Conservation (phyloP, 2,888 invertebrate genomes). For the Pandemis heparana region DNA sequence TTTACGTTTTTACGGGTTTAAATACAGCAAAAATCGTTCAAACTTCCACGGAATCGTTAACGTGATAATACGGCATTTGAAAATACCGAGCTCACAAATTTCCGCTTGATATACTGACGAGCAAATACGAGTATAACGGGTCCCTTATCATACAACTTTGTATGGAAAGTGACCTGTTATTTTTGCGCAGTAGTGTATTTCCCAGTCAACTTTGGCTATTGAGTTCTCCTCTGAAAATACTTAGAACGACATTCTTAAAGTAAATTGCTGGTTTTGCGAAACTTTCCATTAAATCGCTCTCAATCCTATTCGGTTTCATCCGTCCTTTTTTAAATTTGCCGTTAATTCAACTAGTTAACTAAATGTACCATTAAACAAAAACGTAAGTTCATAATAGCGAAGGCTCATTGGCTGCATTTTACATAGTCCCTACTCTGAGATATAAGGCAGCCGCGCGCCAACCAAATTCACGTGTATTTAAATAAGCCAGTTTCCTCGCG, state of each 20-base stretch:
- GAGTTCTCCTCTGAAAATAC: conserved; percentile 7
- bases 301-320: not conserved
- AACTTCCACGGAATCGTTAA: not conserved
- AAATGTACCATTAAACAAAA: not conserved
- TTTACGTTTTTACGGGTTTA: no score
- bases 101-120: no score
- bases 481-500: no score
- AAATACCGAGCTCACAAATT: not conserved
- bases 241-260: not conserved
- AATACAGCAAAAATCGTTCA: not conserved
- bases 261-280: not conserved
- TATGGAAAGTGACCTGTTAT: no score
- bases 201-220: conserved; percentile 10
- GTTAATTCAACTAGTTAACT: not conserved
- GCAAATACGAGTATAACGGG: no score
- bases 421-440: no score
- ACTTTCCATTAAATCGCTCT: not conserved
- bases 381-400: no score
- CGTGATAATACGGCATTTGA: not conserved
- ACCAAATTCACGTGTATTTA: no score
- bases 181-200: no score
- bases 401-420: no score
- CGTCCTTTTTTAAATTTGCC: not conserved
- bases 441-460: no score
- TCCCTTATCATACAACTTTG: no score